Evolutionary conservation across 2,888 invertebrate species (phyloP), one percentile per base, ranked within the genome.

Genomic region (Willowsia nigromaculata): DNA sequence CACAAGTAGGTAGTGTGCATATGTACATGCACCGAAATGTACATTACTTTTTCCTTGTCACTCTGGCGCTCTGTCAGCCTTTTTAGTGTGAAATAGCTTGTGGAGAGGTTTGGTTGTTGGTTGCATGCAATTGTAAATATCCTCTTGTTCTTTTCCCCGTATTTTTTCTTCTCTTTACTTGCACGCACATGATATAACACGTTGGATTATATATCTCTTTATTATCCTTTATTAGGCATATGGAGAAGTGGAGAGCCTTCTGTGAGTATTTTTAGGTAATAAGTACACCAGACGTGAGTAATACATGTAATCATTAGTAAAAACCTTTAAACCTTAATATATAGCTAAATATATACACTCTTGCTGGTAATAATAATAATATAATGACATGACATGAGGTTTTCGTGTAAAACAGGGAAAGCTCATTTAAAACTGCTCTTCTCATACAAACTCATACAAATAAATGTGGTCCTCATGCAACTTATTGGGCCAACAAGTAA

Each of bases 351-450:
- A 82, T 74, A 78, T 22, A 76, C n/a, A 33, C n/a, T 59, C 11
- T 11, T 25, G 25, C 59, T 76, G 33, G 71, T 82, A 83, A 88
- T 83, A 88, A 87, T 85, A 84, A 62, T 81, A 82, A 71, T 82
- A 74, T 82, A 87, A 87, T 82, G 82, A 87, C 86, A 87, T 82
- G 82, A 78, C 88, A 83, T 84, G 88, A 78, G 78, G 88, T 84
- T 88, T 88, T 88, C 84, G 88, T 88, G 88, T 88, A 88, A 88
- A 88, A 88, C 88, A 88, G 62, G 43, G 82, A 88, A 88, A 82
- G 88, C 83, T 88, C 88, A 83, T 88, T 88, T 88, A 56, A 84
- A 88, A 88, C 84, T 78, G 43, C 71, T 71, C 71, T 71, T 71
- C 71, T 43, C 25, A 71, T 71, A 43, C 43, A 25, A 18, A 22